Base-by-base conservation (phyloP, 2,797 vertebrate species). In the Poecile montanus region DNA sequence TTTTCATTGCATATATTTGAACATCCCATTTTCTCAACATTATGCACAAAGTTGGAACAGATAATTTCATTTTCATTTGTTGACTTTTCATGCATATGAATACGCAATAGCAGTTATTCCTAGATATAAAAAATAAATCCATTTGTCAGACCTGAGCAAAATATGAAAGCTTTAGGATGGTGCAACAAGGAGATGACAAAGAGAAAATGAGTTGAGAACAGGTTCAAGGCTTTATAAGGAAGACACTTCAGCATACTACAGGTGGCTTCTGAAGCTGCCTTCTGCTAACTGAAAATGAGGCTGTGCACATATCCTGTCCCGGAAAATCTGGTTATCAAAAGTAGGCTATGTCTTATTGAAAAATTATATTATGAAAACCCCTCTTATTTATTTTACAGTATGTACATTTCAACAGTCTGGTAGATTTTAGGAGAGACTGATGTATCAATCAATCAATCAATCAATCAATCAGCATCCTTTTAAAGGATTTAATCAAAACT, bases 401-500 rank as follows among this genome's bases (percentile, higher is more conserved):
- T 61, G 20, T 80, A 66, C 34, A 82, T 80, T 89, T 85, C 93
- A 40, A 93, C 66, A 91, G 58, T 12, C 38, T 66, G 42, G 45
- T 14, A 78, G 61, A 44, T 50, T 92, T 79, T 75, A 91, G 65
- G 29, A 48, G 34, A 92, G 22, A 89, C 3, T 51, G 54, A 87
- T 19, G 19, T 34, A 68, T 67, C 22, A 22, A 80, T 32, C n/a
- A 87, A 84, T 42, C 25, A 70, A 67, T 40, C 26, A 72, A 73
- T 48, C 61, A 78, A 61, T 44, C 34, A 68, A 72, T 50, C 57
- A 81, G 14, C 34, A 65, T 42, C 26, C 38, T 76, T 85, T 94
- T 66, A 79, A 92, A 96, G 80, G 93, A 95, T 38, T 58, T 25
- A 96, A 94, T 40, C 61, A 79, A 90, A 93, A 84, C 60, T 54